phyloP scores from a whole-genome alignment of 2,113 vertebrate genomes.

The Brachirus orientalis region DNA sequence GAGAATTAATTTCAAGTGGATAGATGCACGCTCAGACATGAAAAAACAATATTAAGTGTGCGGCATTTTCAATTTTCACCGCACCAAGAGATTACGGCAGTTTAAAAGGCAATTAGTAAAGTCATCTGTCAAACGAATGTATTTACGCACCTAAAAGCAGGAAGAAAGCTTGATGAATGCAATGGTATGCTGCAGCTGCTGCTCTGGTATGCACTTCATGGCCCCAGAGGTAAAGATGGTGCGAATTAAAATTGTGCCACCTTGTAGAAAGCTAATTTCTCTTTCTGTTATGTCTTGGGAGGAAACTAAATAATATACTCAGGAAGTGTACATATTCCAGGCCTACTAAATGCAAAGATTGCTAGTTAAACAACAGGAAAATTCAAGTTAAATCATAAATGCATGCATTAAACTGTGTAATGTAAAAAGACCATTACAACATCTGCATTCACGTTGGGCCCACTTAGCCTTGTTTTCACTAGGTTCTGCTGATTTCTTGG shows the following conservation, averaged over 20 bases:
- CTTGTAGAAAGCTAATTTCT: conserved; percentile 12
- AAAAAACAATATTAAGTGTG: conserved; percentile 67
- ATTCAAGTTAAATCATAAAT: too few species aligned
- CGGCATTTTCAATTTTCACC: conserved; percentile 66
- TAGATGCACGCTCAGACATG: conserved; percentile 70
- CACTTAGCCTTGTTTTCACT: too few species aligned
- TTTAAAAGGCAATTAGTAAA: conserved; percentile 68
- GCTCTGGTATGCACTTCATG: not conserved
- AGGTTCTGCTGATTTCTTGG: too few species aligned
- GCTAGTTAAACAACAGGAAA: too few species aligned
- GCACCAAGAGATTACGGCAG: conserved; percentile 52
- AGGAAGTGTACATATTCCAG: not conserved
- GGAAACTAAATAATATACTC: not conserved
- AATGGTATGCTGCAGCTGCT: conserved; percentile 17
- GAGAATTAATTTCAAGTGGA: conserved; percentile 78
- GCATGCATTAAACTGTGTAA: too few species aligned
- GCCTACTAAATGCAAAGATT: too few species aligned
- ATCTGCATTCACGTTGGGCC: too few species aligned
- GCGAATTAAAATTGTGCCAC: conserved; percentile 43
- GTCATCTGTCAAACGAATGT: conserved; percentile 63
- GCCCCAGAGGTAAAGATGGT: conserved; percentile 37
- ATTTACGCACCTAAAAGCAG: conserved; percentile 51
- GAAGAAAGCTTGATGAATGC: conserved; percentile 42
- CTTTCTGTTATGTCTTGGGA: conserved; percentile 3
- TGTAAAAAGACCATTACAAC: too few species aligned